A percentile compares a stretch with the other conserved stretches of the same genome.
Conservation (phyloP, 2,113 vertebrate species). For the Sporophila hypoxantha region DNA sequence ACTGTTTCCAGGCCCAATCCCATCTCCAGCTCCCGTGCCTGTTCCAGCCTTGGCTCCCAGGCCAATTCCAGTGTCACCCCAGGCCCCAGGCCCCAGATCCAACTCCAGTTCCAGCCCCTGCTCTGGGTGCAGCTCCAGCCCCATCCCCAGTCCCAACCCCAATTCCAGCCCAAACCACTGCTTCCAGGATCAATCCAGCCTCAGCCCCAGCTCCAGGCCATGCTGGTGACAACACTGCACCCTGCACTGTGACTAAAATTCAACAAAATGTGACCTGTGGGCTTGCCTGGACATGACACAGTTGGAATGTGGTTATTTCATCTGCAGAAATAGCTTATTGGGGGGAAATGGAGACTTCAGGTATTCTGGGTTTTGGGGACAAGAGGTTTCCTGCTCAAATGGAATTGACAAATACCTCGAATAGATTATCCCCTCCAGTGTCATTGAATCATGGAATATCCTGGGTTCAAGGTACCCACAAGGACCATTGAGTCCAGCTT, state of each 20-base stretch:
- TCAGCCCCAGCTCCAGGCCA: neutral
- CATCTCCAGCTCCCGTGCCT: neutral
- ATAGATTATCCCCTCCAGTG: neutral
- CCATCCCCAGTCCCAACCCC: too few species aligned
- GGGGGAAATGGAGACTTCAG: fast-evolving
- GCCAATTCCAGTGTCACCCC: neutral
- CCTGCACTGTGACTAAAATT: neutral
- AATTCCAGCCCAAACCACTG: neutral
- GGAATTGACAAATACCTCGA: neutral
- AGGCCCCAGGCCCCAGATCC: too few species aligned
- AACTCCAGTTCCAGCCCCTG: too few species aligned
- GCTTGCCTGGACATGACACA: neutral
- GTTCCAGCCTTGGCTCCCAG: fast-evolving
- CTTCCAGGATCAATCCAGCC: neutral
- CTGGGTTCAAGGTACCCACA: neutral
- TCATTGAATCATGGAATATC: neutral
- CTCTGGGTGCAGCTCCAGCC: too few species aligned
- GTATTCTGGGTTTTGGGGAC: neutral
- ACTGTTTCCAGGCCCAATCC: too few species aligned
- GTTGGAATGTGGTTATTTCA: neutral
- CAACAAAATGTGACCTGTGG: neutral
- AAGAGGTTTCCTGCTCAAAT: neutral
- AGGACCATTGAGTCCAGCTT: neutral
- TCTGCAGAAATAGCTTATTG: neutral
- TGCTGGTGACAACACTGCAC: neutral